Base-by-base conservation (phyloP, 2,113 vertebrate genomes). In the Pomatorhinus ruficollis region DNA sequence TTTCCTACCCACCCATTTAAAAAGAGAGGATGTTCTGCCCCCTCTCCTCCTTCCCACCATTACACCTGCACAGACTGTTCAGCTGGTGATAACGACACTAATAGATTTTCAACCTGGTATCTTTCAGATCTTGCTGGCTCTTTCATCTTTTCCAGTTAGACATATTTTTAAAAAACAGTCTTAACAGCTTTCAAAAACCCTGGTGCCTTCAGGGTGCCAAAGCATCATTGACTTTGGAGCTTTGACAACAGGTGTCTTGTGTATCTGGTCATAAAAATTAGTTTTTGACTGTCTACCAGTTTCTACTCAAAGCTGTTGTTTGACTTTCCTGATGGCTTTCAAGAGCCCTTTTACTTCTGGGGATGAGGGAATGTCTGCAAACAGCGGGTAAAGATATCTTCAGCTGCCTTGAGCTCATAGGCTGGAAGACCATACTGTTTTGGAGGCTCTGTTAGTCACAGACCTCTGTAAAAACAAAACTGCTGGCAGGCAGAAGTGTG, bases 11-110 rank as follows among this genome's bases (percentile, higher is more conserved):
- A 33, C 5, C 6, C 3, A 10, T 59, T 85, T 66, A 59, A 45
- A 59, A 63, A 50, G 22, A 66, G n/a, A 64, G 33, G 4, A 1
- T 7, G 4, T 64, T 63, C 28, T 18, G 4, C 11, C 21, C 6
- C 5, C 5, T 45, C 23, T 61, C 33, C 8, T 37, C 33, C 10
- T 52, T 12, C 9, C 8, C 1, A 1, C 1, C 13, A 0, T 83
- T 42, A 27, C 24, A 54, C 23, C n/a, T 93, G 68, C 45, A 22
- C 37, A 53, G 37, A 16, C 27, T 42, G 45, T 68, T 60, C 40
- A 78, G 49, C 37, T 45, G 20, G 3, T 87, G 18, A 54, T 61
- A 84, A 45, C 0, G 0, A 22, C 5, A 15, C 10, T 57, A 45
- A 54, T 1, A 42, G 13, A 44, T 89, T 35, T 91, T 89, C 14